Evolutionary conservation across 2,113 vertebrate genomes (phyloP), one percentile per base, ranked within the genome.

Genomic region (Podiceps cristatus): DNA sequence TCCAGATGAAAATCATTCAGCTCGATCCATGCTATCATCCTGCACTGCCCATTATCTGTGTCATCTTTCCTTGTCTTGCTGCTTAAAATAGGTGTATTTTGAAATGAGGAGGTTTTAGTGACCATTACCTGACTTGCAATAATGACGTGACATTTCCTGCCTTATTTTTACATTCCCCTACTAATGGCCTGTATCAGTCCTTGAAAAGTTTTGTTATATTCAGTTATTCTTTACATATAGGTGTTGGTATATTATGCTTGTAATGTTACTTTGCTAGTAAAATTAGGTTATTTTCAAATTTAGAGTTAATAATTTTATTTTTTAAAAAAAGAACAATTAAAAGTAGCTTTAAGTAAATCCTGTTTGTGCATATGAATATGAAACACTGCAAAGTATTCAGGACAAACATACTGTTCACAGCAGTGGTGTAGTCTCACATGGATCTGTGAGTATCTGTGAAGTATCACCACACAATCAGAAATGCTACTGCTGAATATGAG

Each of bases 1-100:
- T 97, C 91, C 96, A 97, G 96, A 96, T 97, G 96, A 95, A 94
- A 97, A 97, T 96, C 86, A 94, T 95, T 93, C 90, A 78, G 76
- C 82, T 95, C 1, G 0, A 87, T 94, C 85, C 82, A 28, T 82
- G 67, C 45, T 73, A 85, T 94, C 91, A 88, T 90, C 73, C n/a
- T 91, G 75, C 62, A 62, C 74, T 95, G 77, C 71, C 91, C 81
- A 96, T 96, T 97, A 90, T 93, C 83, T 96, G 92, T 92, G 74
- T 93, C 68, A 67, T 90, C 73, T 92, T 91, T 66, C 53, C 66
- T 95, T 86, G 69, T 82, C 86, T 90, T 59, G 53, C 25, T 94
- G 75, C 87, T 95, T 91, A 78, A 96, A 96, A 96, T 63, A 91
- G 35, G 29, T 64, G 13, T 66, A 49, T 95, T 94, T 79, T 49